A percentile compares a stretch with the other conserved stretches of the same genome.
Evolutionary conservation across 2,888 invertebrate genomes (phyloP).

Genomic region (Leucania comma): DNA sequence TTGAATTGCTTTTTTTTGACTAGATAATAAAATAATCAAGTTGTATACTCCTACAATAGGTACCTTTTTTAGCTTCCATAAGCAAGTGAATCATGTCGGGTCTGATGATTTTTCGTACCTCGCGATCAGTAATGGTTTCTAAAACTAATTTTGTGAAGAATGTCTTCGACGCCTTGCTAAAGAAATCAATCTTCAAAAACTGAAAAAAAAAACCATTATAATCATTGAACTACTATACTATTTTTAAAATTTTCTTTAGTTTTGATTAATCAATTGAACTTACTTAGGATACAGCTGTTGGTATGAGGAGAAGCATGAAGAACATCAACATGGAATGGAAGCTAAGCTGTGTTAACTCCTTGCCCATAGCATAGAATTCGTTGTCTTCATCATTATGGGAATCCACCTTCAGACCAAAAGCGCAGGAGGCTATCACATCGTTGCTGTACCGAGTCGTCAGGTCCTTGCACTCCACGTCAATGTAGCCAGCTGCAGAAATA

Average conservation of each 20-base stretch:
- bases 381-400: background rate
- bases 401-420: background rate
- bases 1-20: too few species aligned
- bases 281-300: background rate
- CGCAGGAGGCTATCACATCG: background rate
- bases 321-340: background rate
- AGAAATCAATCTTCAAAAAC: background rate
- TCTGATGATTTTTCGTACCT: background rate
- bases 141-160: background rate
- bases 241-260: too few species aligned
- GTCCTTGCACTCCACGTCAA: background rate
- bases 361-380: background rate
- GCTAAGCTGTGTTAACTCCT: background rate
- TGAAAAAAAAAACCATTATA: background rate
- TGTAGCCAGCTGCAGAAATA: background rate
- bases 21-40: too few species aligned
- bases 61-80: background rate
- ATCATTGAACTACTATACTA: background rate
- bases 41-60: too few species aligned
- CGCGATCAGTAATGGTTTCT: background rate
- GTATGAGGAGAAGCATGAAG: background rate
- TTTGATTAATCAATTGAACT: background rate
- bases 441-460: background rate
- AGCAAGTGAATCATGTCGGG: conserved; percentile 87
- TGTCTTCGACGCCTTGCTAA: background rate